phyloP scores from a whole-genome alignment of 92 coral and sea anemone genomes.

The Bergia sp. region DNA sequence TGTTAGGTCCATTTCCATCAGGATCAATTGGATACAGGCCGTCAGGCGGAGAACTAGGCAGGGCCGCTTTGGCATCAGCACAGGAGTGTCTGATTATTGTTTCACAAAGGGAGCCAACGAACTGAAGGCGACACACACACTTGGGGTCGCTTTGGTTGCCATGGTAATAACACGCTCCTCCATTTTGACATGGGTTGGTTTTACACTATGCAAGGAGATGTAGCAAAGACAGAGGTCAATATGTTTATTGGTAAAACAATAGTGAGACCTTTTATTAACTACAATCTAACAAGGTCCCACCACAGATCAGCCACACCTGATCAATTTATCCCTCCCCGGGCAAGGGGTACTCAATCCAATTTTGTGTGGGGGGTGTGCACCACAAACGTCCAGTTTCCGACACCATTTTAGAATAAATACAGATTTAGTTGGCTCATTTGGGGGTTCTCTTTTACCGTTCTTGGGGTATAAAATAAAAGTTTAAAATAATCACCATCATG shows the following conservation, averaged over 20 bases:
- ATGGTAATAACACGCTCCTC: slow-evolving; percentile 37
- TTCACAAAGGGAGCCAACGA: background rate
- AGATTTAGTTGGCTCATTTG: too few species aligned
- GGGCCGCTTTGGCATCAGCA: background rate
- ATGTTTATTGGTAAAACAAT: background rate
- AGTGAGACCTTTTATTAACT: background rate
- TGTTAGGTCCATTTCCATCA: background rate
- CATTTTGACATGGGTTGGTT: slow-evolving; percentile 27
- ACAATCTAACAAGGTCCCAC: too few species aligned
- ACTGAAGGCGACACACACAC: slow-evolving; percentile 1
- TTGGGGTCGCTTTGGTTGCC: slow-evolving; percentile 16
- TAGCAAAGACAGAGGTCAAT: background rate
- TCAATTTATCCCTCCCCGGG: too few species aligned
- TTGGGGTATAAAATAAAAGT: too few species aligned
- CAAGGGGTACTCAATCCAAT: too few species aligned
- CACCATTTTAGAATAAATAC: too few species aligned
- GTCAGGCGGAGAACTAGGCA: background rate
- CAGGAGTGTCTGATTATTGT: background rate
- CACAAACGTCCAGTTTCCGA: too few species aligned
- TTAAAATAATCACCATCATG: too few species aligned
- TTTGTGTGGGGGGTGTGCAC: too few species aligned
- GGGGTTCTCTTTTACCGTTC: too few species aligned
- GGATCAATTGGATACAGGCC: slow-evolving; percentile 3
- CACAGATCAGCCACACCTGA: too few species aligned
- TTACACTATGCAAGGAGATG: background rate